A percentile compares a stretch with the other conserved stretches of the same genome.
Conservation (phyloP, 1,140 invertebrate genomes). For the Aphelenchoides avenae region DNA sequence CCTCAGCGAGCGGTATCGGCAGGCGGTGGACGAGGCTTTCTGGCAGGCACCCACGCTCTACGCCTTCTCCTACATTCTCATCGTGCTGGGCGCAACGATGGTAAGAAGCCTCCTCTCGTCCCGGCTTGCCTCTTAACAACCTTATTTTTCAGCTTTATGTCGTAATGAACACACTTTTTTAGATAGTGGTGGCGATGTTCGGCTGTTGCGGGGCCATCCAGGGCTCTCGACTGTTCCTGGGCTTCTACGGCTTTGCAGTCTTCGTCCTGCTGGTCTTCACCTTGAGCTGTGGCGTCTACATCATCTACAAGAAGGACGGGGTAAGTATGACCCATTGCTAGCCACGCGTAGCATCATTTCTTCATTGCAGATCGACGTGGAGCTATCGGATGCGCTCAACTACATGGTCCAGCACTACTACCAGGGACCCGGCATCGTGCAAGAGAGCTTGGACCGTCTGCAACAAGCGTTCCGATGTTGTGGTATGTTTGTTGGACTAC, state of each 20-base stretch:
- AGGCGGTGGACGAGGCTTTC: constrained; percentile 57
- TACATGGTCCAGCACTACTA: constrained; percentile 60
- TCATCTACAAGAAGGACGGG: constrained; percentile 56
- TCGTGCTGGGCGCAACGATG: constrained; percentile 52
- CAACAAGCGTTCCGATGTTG: constrained; percentile 58
- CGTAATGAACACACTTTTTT: too few relatives aligned
- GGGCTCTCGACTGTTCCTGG: constrained; percentile 38
- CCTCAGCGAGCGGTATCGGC: constrained; percentile 56
- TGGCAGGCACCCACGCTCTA: constrained; percentile 58
- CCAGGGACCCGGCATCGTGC: constrained; percentile 53
- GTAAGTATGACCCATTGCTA: constrained; percentile 11
- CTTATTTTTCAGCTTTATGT: too few relatives aligned
- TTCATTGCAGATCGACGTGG: constrained; percentile 52
- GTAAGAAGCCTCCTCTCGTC: too few relatives aligned
- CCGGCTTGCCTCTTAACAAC: too few relatives aligned
- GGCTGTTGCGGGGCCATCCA: constrained; percentile 53
- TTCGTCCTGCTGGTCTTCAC: constrained; percentile 52
- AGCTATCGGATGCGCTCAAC: constrained; percentile 55
- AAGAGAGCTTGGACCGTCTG: constrained; percentile 53
- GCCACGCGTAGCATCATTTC: too few relatives aligned
- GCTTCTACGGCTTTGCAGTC: constrained; percentile 45
- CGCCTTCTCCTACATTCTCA: constrained; percentile 56
- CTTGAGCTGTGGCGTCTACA: constrained; percentile 44
- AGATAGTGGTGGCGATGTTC: constrained; percentile 52
- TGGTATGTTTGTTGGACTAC: too few relatives aligned